Base-by-base conservation (phyloP, 2,113 vertebrate species). In the Myocastor coypus region DNA sequence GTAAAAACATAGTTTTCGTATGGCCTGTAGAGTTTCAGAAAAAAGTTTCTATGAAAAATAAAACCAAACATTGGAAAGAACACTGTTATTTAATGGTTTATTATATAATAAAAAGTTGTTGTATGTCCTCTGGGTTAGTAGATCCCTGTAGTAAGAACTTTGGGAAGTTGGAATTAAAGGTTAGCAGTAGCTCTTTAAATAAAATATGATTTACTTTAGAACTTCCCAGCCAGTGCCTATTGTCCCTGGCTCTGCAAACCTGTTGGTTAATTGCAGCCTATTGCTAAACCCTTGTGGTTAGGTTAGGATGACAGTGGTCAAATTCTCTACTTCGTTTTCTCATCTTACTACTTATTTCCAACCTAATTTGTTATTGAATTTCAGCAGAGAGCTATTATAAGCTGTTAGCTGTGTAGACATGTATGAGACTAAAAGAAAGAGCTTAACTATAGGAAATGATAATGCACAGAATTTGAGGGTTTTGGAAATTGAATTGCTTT, bases 1-100 rank as follows among this genome's bases (percentile, higher is more conserved):
- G 84, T 92, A 94, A 71, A 96, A 95, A 40, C 59, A 52, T 86
- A 93, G 81, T 92, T 95, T 92, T 92, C 69, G 92, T 92, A 87
- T 17, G 13, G 75, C 78, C 92, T 96, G 78, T 46, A 94, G 94
- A 96, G 94, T 94, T 83, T 86, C 73, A 94, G 91, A 80, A 77
- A 97, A 95, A 94, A 30, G 42, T 34, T 96, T 96, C 92, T 88
- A 55, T 97, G 89, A 97, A 95, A 96, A 95, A 96, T 90, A 95
- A 94, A 94, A 94, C 77, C 92, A 97, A 97, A 89, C 90, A 63
- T 81, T 94, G 93, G 90, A 96, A 95, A 94, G 82, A 93, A 87
- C 89, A 93, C 77, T 32, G 50, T 96, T 93, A 87, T 93, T 92
- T 94, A 94, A 73, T 42, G 88, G 93, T 97, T 97, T 96, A 95